phyloP scores from a whole-genome alignment of 2,888 invertebrate species.

The Beris morrisii region DNA sequence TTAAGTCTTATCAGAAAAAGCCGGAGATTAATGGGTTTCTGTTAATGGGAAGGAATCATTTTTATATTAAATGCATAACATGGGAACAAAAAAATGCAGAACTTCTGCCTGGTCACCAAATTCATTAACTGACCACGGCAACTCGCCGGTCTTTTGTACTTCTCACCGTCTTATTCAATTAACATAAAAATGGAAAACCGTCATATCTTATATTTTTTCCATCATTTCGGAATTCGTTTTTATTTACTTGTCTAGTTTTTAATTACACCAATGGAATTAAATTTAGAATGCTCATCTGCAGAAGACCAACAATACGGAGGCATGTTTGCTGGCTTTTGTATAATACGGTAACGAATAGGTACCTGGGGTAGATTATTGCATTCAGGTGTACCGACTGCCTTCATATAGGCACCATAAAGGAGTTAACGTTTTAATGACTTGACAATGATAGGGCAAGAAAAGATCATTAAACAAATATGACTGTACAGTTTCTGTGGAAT shows the following conservation, averaged over 20 bases:
- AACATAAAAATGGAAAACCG: constrained; percentile 28
- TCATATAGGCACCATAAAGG: constrained; percentile 16
- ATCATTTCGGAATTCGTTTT: background rate
- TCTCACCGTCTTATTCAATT: constrained; percentile 30
- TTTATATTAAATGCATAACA: constrained; percentile 21
- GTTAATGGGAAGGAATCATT: constrained; percentile 18
- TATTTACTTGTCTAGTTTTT: constrained; percentile 19
- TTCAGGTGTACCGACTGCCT: constrained; percentile 3
- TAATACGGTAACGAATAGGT: too few species aligned
- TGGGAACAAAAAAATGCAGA: background rate
- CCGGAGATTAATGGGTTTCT: constrained; percentile 24
- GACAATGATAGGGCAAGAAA: constrained; percentile 35
- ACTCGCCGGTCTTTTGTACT: constrained; percentile 6
- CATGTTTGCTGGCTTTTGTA: too few species aligned
- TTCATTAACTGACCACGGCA: background rate
- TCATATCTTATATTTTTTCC: background rate
- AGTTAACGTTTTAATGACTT: constrained; percentile 36
- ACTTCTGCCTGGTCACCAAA: constrained; percentile 2
- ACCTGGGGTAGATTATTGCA: constrained; percentile 21
- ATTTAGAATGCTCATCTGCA: too few species aligned
- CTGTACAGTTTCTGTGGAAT: constrained; percentile 30
- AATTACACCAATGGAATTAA: constrained; percentile 7
- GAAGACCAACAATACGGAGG: too few species aligned
- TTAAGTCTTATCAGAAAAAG: constrained; percentile 10
- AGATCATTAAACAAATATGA: constrained; percentile 38